phyloP scores from a whole-genome alignment of 2,113 vertebrate species.

The Toxostoma redivivum region DNA sequence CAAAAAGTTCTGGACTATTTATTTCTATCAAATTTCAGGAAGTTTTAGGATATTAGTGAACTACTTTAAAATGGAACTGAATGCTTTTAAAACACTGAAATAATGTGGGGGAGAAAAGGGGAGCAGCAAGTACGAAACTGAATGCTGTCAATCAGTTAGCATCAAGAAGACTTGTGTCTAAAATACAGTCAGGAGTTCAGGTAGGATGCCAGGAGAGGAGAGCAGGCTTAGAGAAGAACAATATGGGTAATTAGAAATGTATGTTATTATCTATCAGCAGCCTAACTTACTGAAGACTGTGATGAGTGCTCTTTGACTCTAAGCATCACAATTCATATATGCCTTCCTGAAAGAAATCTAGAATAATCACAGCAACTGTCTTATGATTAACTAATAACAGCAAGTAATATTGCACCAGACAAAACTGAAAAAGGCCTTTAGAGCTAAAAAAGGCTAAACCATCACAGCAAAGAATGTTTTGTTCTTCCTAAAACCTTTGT shows the following conservation, averaged over 20 bases:
- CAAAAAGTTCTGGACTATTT: background rate
- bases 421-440: background rate
- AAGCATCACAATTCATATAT: background rate
- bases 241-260: background rate
- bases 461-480: accelerated
- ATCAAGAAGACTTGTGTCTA: background rate
- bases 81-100: background rate
- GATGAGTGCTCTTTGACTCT: background rate
- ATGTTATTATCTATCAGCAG: background rate
- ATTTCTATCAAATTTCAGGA: background rate
- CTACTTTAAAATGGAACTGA: background rate
- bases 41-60: background rate
- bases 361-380: background rate
- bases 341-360: background rate
- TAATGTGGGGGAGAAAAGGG: background rate
- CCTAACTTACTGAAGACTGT: too few relatives aligned
- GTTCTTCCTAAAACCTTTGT: background rate
- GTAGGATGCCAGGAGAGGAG: background rate
- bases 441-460: background rate
- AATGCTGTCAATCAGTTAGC: background rate
- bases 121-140: background rate
- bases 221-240: background rate
- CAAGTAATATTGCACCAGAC: background rate
- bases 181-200: background rate
- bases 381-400: background rate